Percentiles rank a stretch among this genome's conserved stretches.
phyloP scores from a whole-genome alignment of 1,140 invertebrate species.

The Psix sp. region DNA sequence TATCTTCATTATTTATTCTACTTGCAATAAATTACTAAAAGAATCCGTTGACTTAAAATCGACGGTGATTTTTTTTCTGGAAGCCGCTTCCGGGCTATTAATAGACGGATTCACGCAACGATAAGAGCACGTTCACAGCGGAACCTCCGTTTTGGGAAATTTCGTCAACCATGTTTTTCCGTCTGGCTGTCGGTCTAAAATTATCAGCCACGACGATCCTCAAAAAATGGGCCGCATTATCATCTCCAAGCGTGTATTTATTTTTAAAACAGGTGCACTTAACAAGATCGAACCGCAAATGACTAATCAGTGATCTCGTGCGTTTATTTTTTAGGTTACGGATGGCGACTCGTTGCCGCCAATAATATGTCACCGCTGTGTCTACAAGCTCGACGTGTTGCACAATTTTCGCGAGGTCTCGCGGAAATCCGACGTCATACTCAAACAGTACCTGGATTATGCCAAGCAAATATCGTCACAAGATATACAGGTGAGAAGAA shows the following conservation, averaged over 20 bases:
- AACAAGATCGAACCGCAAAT: background rate
- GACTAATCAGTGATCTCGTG: background rate
- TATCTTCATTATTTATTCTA: too few species aligned
- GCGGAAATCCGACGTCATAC: slow-evolving; percentile 76
- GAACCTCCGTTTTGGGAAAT: slow-evolving; percentile 44
- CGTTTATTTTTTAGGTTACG: slow-evolving; percentile 71
- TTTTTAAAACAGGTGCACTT: slow-evolving; percentile 1
- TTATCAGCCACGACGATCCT: slow-evolving; percentile 14
- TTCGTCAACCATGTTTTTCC: slow-evolving; percentile 42
- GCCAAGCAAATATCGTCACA: slow-evolving; percentile 73
- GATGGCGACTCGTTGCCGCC: slow-evolving; percentile 76
- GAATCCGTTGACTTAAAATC: slow-evolving; percentile 29
- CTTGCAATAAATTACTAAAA: too few species aligned
- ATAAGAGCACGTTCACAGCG: slow-evolving; percentile 46
- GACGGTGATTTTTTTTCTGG: slow-evolving; percentile 28
- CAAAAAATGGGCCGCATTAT: slow-evolving; percentile 11
- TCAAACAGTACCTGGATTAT: slow-evolving; percentile 78
- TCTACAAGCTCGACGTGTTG: slow-evolving; percentile 76
- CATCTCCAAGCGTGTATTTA: background rate
- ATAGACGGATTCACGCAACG: slow-evolving; percentile 37
- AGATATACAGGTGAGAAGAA: slow-evolving; percentile 68
- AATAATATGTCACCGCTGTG: slow-evolving; percentile 77
- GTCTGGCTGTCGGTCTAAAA: slow-evolving; percentile 35
- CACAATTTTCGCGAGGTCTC: slow-evolving; percentile 77
- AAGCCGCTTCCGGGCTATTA: slow-evolving; percentile 24